Base-by-base conservation (phyloP, 2,797 vertebrate genomes). In the Echiichthys vipera region DNA sequence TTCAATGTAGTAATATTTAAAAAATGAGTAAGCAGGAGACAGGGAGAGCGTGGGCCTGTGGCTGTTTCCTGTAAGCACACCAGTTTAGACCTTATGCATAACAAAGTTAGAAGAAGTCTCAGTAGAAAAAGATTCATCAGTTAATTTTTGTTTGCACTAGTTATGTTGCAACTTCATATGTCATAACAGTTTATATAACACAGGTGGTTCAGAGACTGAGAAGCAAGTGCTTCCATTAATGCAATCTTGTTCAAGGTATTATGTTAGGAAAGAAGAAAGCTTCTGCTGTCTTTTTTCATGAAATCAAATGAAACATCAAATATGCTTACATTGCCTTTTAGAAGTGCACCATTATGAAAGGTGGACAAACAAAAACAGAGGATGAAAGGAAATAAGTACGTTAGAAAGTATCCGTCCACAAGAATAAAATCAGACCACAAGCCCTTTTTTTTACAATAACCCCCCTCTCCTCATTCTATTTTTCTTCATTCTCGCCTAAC, bases 371-470 rank as follows among this genome's bases (percentile, higher is more conserved):
- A 72, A 65, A 79, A 75, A 56, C 22, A 53, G 37, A 40, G 46
- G 78, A 85, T 86, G 45, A 85, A 86, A 84, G 72, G 45, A 77
- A 78, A 71, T 10, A 70, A 42, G 64, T 73, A 7, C 83, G 86
- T 81, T 59, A 59, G 55, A 73, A 85, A 85, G 84, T 81, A 78
- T 56, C 54, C 56, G 36, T 61, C 58, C 58, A 57, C 32, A 24
- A 58, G 55, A 84, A 77, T 74, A 47, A 74, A 86, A 77, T 78
- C 25, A 3, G 37, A 80, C 67, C 54, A 50, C 57, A 45, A 20
- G 79, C 34, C 24, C 5, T 65, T 30, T 70, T 53, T 68, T n/a
- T n/a, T 54, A 34, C 53, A 36, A 18, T 20, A 62, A 22, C 46
- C n/a, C 6, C 32, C 37, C 4, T 32, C 5, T 13, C 5, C 24